A percentile compares a stretch with the other conserved stretches of the same genome.
phyloP scores from a whole-genome alignment of 2,888 invertebrate species.

The Zaprionus obscuricornis region DNA sequence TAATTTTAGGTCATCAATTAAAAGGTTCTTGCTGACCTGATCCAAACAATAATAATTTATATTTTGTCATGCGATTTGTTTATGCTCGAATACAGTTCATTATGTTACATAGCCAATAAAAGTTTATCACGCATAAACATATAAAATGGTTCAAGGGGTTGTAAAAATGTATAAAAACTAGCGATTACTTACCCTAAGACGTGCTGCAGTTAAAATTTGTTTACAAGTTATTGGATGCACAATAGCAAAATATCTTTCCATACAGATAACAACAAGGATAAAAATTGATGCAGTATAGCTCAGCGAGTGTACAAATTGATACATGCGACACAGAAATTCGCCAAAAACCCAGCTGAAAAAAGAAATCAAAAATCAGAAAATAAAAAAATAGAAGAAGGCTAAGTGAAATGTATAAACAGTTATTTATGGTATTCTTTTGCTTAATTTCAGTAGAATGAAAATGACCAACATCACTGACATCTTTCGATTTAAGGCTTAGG shows the following conservation, averaged over 20 bases:
- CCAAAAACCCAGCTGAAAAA: constrained; percentile 91
- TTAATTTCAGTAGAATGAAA: not conserved
- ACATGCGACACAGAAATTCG: constrained; percentile 94
- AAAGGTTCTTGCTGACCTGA: too few species aligned
- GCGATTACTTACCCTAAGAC: constrained; percentile 87
- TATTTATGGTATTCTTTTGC: constrained; percentile 13
- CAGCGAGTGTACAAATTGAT: constrained; percentile 94
- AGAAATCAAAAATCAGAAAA: constrained; percentile 63
- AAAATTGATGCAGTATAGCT: constrained; percentile 96
- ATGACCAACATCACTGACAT: not conserved
- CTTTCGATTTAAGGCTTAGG: not conserved
- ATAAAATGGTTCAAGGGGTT: too few species aligned
- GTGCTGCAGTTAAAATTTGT: constrained; percentile 90
- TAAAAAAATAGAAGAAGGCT: not conserved
- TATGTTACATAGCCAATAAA: too few species aligned
- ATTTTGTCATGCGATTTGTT: too few species aligned
- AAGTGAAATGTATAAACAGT: constrained; percentile 23
- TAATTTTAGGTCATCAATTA: too few species aligned
- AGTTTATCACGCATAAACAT: too few species aligned
- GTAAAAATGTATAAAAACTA: too few species aligned
- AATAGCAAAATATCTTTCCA: constrained; percentile 93
- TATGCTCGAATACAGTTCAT: too few species aligned
- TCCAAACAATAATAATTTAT: constrained; percentile 4
- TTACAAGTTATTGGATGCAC: constrained; percentile 93
- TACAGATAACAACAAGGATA: constrained; percentile 94